Percentiles rank a stretch among this genome's conserved stretches.
phyloP scores from a whole-genome alignment of 64 coral and sea anemone species.

The Pocillopora damicornis region DNA sequence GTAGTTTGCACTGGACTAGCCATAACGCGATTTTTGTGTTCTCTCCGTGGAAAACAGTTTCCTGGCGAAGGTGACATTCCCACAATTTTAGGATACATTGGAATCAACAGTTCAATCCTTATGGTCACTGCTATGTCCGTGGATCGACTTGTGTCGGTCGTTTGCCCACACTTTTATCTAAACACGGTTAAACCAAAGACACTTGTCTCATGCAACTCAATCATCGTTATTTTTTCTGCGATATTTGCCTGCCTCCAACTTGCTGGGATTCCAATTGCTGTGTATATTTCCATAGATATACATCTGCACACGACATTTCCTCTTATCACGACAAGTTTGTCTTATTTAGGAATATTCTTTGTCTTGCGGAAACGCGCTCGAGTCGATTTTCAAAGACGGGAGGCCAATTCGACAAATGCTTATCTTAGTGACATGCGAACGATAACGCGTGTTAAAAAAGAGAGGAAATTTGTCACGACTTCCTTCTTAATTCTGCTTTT shows the following conservation, averaged over 20 bases:
- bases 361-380: not conserved
- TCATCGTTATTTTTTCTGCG: not conserved
- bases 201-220: not conserved
- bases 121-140: not conserved
- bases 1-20: not conserved
- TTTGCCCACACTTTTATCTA: slow-evolving; percentile 1
- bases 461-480: not conserved
- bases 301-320: slow-evolving; percentile 28
- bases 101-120: slow-evolving; percentile 15
- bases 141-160: not conserved
- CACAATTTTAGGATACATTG: not conserved
- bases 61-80: not conserved
- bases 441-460: not conserved
- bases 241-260: slow-evolving; percentile 17
- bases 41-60: not conserved
- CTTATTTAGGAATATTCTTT: not conserved
- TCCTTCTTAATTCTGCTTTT: slow-evolving; percentile 13
- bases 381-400: not conserved
- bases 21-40: not conserved
- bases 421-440: not conserved
- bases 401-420: not conserved
- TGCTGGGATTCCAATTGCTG: not conserved
- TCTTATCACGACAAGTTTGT: not conserved
- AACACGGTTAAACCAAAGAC: not conserved
- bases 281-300: not conserved